Conservation (phyloP, 2,797 vertebrate genomes). For the Lacerta bilineata region DNA sequence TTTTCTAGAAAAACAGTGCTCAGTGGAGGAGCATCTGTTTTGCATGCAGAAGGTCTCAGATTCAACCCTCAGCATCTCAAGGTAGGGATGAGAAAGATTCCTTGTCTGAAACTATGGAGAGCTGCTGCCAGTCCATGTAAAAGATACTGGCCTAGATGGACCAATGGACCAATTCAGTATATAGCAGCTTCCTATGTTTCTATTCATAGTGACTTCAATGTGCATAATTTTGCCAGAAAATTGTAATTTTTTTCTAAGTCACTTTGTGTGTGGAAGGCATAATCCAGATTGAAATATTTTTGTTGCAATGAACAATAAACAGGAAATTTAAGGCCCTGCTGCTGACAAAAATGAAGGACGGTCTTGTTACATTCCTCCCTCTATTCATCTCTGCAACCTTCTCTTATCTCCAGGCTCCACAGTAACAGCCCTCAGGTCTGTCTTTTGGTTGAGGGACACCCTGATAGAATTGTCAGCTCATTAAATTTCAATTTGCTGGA, state of each 20-base stretch:
- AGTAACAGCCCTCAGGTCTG: conserved; percentile 43
- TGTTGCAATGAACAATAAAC: conserved; percentile 45
- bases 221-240: not conserved
- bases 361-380: conserved; percentile 55
- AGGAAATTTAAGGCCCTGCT: conserved; percentile 34
- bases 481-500: conserved; percentile 29
- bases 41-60: too few relatives aligned
- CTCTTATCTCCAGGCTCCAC: conserved; percentile 32
- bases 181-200: not conserved
- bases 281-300: not conserved
- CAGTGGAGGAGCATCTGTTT: too few relatives aligned
- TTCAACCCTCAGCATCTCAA: too few relatives aligned
- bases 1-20: too few relatives aligned
- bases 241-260: not conserved
- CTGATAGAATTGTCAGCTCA: conserved; percentile 46
- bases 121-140: too few relatives aligned
- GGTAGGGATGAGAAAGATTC: too few relatives aligned
- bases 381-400: conserved; percentile 38
- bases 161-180: too few relatives aligned
- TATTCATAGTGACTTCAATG: not conserved
- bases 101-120: too few relatives aligned
- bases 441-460: conserved; percentile 5
- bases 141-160: too few relatives aligned
- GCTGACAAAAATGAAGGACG: not conserved
- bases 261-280: not conserved